phyloP scores from a whole-genome alignment of 1,140 invertebrate genomes.

The Orchesella cincta region DNA sequence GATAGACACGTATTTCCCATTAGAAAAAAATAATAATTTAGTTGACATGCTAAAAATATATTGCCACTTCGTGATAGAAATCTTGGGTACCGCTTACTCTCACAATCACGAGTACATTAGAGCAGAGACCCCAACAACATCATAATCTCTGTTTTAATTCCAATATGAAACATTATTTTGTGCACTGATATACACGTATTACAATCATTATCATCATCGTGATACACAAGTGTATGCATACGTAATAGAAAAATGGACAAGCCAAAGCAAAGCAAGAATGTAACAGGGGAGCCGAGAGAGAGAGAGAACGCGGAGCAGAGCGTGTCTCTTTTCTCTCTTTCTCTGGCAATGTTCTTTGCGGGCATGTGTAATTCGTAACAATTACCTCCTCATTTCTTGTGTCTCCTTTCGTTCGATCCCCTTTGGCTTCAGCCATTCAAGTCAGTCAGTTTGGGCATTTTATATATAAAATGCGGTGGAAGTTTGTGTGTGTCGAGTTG shows the following conservation, averaged over 20 bases:
- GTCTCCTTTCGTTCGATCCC: conserved; percentile 28
- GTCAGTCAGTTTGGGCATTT: conserved; percentile 28
- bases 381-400: conserved; percentile 29
- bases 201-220: too few relatives aligned
- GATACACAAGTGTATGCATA: too few relatives aligned
- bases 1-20: too few relatives aligned
- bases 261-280: not conserved
- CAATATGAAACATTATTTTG: too few relatives aligned
- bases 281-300: not conserved
- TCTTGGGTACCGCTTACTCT: too few relatives aligned
- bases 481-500: not conserved
- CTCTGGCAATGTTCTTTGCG: conserved; percentile 25
- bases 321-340: conserved; percentile 26
- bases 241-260: not conserved
- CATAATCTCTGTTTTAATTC: too few relatives aligned
- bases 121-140: too few relatives aligned
- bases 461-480: not conserved
- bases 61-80: too few relatives aligned
- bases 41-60: too few relatives aligned
- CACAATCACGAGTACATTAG: too few relatives aligned
- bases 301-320: conserved; percentile 16
- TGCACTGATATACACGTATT: too few relatives aligned
- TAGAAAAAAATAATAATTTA: too few relatives aligned
- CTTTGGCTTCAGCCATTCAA: conserved; percentile 24
- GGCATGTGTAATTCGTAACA: conserved; percentile 29